Evolutionary conservation across 2,113 vertebrate genomes (phyloP), one percentile per base, ranked within the genome.

Genomic region (Aspiorhynchus laticeps): DNA sequence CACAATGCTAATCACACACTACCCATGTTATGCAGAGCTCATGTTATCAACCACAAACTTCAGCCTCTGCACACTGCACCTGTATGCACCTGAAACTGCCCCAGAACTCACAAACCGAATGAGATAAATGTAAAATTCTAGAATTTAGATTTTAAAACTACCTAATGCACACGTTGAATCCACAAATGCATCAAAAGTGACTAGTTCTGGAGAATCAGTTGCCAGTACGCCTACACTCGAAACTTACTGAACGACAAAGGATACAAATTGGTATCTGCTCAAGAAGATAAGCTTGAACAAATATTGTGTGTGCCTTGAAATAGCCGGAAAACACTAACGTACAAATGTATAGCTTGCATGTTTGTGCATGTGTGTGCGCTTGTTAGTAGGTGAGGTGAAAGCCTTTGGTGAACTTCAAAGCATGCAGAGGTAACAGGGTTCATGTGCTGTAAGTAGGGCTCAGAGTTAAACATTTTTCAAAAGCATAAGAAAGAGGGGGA

Each of bases 371-470:
- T 85, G 83, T 51, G 61, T 75, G 63, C 59, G 78, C 26, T 80
- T 80, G 28, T 69, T 75, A 85, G 7, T 65, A 53, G 71, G 46
- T 36, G 31, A 65, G 67, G 33, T 74, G 14, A 86, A 91, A 92
- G 87, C 84, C 87, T 80, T 88, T 89, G 71, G 46, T 81, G 85
- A 83, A 91, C 90, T 89, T 93, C 89, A 93, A 93, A 93, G 86
- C 65, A 87, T 81, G 17, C 77, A 78, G 46, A 88, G 56, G 86
- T 88, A 80, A 85, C 83, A 79, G 81, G 78, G 84, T 65, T 91
- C 83, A 90, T 85, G 63, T 83, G 78, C 69, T 67, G 36, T 53
- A 86, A 84, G 86, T n/a, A 65, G 86, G 78, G 43, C 83, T 67
- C 75, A 88, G 71, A 84, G 78, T 82, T 88, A 85, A 89, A 88